Conservation (phyloP, 2,113 vertebrate species). For the Sceloporus tristichus region DNA sequence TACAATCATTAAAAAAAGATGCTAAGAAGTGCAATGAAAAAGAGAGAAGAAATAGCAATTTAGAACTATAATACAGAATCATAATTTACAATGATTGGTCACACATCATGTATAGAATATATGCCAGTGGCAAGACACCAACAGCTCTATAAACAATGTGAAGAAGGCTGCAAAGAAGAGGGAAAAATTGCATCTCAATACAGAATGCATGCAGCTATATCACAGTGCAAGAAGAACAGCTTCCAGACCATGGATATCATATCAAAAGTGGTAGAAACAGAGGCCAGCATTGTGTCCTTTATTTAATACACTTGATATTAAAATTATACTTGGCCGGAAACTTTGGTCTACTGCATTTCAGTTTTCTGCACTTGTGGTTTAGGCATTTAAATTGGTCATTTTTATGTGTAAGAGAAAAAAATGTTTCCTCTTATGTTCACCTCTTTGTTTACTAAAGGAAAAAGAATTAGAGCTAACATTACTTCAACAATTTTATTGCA, state of each 20-base stretch:
- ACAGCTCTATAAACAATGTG: not conserved
- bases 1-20: not conserved
- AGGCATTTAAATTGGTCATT: not conserved
- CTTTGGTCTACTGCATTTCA: not conserved
- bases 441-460: slow-evolving; percentile 28
- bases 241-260: not conserved
- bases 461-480: not conserved
- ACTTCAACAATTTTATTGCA: not conserved
- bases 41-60: not conserved
- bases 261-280: not conserved
- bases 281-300: not conserved
- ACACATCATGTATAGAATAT: not conserved
- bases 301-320: not conserved
- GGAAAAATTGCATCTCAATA: too few relatives aligned
- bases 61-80: not conserved
- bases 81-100: not conserved
- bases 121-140: not conserved
- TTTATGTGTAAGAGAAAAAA: fast-evolving
- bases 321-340: not conserved
- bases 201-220: not conserved
- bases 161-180: not conserved
- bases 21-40: not conserved
- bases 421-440: slow-evolving; percentile 30
- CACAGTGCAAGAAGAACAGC: not conserved
- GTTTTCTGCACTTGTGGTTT: not conserved